A percentile compares a stretch with the other conserved stretches of the same genome.
Conservation (phyloP, 2,113 vertebrate species). For the Phalacrocorax pelagicus region DNA sequence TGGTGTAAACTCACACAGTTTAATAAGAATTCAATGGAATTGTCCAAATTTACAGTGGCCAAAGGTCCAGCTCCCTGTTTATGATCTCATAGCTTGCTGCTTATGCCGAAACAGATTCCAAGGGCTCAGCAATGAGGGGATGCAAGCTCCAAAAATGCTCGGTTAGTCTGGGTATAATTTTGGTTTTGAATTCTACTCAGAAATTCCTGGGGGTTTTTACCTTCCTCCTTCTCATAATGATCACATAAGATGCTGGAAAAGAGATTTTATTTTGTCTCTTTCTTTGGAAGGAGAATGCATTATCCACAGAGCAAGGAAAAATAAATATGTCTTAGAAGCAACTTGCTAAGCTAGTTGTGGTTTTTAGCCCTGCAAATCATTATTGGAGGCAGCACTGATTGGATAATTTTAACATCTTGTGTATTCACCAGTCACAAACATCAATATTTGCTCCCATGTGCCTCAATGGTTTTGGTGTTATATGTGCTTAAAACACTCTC, state of each 20-base stretch:
- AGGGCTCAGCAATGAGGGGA: neutral
- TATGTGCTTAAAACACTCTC: neutral
- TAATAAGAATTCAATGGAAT: neutral
- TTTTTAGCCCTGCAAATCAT: neutral
- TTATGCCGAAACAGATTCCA: neutral
- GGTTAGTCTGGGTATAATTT: neutral
- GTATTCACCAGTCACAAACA: neutral
- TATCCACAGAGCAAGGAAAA: neutral
- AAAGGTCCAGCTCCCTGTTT: neutral
- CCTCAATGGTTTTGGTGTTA: neutral
- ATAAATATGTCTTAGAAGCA: neutral
- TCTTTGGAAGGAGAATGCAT: neutral
- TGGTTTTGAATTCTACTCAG: neutral
- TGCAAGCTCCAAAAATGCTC: neutral
- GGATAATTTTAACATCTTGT: neutral
- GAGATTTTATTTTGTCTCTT: neutral
- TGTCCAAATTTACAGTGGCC: neutral
- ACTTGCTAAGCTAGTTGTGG: neutral
- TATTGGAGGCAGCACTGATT: neutral
- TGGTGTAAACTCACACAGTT: neutral
- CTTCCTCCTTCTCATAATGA: neutral
- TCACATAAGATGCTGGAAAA: rapidly evolving
- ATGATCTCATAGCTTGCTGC: neutral
- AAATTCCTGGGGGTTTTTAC: neutral
- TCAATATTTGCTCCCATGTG: rapidly evolving